Conservation (phyloP, 2,797 vertebrate genomes). For the Crenichthys baileyi region DNA sequence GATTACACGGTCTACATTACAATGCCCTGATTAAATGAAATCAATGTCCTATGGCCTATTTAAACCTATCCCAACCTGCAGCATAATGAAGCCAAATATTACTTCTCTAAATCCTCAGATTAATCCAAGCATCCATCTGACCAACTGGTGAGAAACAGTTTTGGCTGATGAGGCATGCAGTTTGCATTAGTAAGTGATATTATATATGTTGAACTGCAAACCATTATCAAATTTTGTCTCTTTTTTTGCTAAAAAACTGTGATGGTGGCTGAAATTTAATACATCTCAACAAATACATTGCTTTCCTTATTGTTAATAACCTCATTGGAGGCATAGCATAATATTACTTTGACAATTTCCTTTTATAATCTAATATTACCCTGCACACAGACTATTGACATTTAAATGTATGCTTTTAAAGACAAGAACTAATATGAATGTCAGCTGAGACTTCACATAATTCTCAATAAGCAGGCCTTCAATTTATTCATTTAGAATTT, state of each 20-base stretch:
- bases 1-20: conserved; percentile 80
- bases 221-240: conserved; percentile 2
- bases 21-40: conserved; percentile 72
- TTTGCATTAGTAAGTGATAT: conserved; percentile 4
- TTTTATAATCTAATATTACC: conserved; percentile 12
- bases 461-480: background rate
- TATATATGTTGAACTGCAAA: conserved; percentile 11
- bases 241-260: conserved; percentile 7
- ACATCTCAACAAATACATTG: conserved; percentile 6
- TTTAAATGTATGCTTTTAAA: conserved; percentile 5
- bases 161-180: conserved; percentile 11
- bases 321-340: conserved; percentile 13
- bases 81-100: conserved; percentile 58
- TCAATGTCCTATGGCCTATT: conserved; percentile 73
- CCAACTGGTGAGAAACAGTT: conserved; percentile 27
- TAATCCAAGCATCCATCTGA: conserved; percentile 35
- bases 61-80: conserved; percentile 67
- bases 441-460: background rate
- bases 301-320: conserved; percentile 20
- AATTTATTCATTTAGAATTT: background rate
- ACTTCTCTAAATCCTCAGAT: conserved; percentile 31
- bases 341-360: conserved; percentile 15
- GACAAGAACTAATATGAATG: conserved; percentile 3
- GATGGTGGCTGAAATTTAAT: conserved; percentile 11
- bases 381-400: background rate